Evolutionary conservation across 2,113 vertebrate genomes (phyloP), one percentile per base, ranked within the genome.

Genomic region (Hypanus sabinus): DNA sequence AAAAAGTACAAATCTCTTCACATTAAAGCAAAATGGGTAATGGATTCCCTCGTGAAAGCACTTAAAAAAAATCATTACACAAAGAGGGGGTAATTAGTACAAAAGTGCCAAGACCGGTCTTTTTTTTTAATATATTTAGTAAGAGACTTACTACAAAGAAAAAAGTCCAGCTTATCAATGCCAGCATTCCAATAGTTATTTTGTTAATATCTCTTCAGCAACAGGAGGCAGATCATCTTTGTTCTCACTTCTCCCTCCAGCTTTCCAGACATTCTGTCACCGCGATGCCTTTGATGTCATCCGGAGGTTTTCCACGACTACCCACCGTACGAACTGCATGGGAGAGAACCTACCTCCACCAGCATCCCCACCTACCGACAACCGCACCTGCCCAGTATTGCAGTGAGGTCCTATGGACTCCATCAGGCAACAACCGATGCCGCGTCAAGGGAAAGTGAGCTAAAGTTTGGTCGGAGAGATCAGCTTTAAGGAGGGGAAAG

Each of bases 51-150:
- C 95, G 96, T 96, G 96, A 97, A 97, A 97, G 96, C 96, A 96
- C 96, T 97, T 97, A 96, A 96, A 80, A 93, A 93, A 73, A 20
- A 33, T 73, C 55, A 73, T 73, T 73, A 93, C 91, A 93, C 68
- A 93, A 92, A 93, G 68, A 93, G 73, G 91, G 91, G 91, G 36
- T 93, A 93, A 93, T 97, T 97, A 97, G 96, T 98, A 95, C 94
- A 97, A 97, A 98, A 98, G 97, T 98, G 97, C 98, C 97, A 97
- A 97, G 96, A 97, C 97, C 96, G 97, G 97, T 97, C 96, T 55
- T 93, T 55, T 93, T 93, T 73, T 93, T 93, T 73, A 92, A 93
- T 93, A 93, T n/a, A 93, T 93, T 93, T 93, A 93, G 94, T 96
- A 96, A 93, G 96, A 97, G 96, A 97, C 97, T 97, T 97, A 97